These are phyloP conservation scores for Cebus imitator DNA, from an alignment of 2,113 vertebrate species.

Conservation along the genomic window DNA sequence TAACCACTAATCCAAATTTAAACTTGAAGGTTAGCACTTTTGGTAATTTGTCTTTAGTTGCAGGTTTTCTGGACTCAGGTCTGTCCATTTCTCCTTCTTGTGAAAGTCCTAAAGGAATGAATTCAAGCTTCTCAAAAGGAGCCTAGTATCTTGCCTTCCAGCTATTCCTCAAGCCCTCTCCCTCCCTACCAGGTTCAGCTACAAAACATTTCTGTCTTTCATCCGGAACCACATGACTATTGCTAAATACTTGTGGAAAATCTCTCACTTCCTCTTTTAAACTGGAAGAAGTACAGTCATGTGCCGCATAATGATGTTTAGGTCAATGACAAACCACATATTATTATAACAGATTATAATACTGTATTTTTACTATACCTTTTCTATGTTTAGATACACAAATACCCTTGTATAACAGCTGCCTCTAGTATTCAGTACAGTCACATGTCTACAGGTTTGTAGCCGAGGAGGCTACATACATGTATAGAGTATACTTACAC, in stretches of 20 bases:
- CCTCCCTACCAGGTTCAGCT: neutral
- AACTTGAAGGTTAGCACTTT: conserved; percentile 12
- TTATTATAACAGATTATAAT: neutral
- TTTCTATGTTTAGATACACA: neutral
- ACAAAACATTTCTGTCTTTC: neutral
- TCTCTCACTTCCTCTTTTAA: neutral
- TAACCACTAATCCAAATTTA: neutral
- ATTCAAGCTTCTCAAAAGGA: conserved; percentile 6
- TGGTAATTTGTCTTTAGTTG: neutral
- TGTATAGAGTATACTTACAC: no score
- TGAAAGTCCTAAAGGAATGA: neutral
- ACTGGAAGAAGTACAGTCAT: neutral
- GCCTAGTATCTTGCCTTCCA: neutral
- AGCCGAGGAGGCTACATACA: neutral
- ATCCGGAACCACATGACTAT: neutral
- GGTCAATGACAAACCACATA: neutral
- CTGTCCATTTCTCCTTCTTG: neutral
- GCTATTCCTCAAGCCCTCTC: neutral
- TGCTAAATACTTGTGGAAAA: conserved; percentile 31
- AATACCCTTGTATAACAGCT: neutral
- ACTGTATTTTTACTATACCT: neutral
- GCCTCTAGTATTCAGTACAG: neutral
- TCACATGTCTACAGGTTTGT: neutral
- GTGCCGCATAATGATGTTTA: neutral
- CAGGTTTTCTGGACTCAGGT: neutral